Evolutionary conservation across 1,140 invertebrate genomes (phyloP).

Genomic region (Myzus persicae): DNA sequence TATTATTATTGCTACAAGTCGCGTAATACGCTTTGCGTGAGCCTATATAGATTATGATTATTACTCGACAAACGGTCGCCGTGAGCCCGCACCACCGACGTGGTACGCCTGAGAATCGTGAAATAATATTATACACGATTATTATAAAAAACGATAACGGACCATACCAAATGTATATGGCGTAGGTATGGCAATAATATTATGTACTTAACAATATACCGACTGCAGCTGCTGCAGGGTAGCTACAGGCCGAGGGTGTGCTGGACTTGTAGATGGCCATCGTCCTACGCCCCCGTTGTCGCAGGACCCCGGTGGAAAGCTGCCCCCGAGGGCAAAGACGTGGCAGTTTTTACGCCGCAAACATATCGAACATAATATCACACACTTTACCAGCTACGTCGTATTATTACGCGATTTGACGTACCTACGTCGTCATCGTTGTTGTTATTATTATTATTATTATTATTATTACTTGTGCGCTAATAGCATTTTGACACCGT

Average conservation of each 20-base stretch:
- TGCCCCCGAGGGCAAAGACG: neutral
- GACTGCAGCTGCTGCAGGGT: too few species aligned
- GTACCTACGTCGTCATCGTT: neutral
- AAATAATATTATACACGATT: neutral
- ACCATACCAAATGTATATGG: too few species aligned
- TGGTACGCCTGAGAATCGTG: neutral
- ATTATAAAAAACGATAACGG: too few species aligned
- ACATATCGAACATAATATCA: neutral
- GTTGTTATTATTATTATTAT: neutral
- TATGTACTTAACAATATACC: too few species aligned
- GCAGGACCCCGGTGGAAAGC: too few species aligned
- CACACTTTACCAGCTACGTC: neutral
- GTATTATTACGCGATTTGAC: neutral
- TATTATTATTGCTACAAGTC: neutral
- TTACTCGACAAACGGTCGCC: neutral
- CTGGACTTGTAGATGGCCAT: neutral
- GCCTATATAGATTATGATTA: neutral
- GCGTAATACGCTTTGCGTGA: neutral
- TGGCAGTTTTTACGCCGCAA: neutral
- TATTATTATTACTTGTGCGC: neutral
- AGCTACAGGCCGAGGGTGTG: too few species aligned
- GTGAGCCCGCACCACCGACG: neutral
- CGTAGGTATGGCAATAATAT: too few species aligned
- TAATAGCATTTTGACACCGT: slow-evolving; percentile 4
- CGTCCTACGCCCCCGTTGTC: neutral